Evolutionary conservation across 2,888 invertebrate species (phyloP), one percentile per base, ranked within the genome.

Genomic region (Rambutsinella grinnellia): DNA sequence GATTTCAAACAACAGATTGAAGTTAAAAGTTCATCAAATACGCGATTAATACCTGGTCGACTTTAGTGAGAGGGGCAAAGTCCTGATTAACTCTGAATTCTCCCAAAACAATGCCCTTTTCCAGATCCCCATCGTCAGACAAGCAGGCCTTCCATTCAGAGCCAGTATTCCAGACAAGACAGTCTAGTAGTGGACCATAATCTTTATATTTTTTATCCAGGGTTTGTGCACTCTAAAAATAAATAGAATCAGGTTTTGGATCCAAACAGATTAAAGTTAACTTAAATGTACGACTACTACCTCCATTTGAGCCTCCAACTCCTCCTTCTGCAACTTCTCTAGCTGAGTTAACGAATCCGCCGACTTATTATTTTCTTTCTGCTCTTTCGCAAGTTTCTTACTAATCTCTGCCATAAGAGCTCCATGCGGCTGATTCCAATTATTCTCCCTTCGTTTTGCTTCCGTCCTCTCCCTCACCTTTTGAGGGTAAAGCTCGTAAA

Each of bases 81-180:
- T 81, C 77, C 58, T 82, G 82, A 2, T 71, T 78, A 3, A 56
- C 47, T 27, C 69, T 79, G 60, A 76, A 0, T 94, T 95, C 79
- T 89, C 89, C 69, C 81, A 99, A 89, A 17, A 93, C 86, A 36
- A 92, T 89, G 56, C 94, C 94, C 0, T 90, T 88, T n/a, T 90
- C 89, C 58, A 99, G 87, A 78, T 97, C 92, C 0, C 98, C 98
- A 76, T 88, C 86, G 85, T 94, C 94, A 0, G 93, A 91, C 0
- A 94, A 44, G 47, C 75, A 72, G 10, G 70, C 76, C 54, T 68
- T 80, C 79, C 81, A 83, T 24, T 89, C 88, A 13, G 53, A 27
- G n/a, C 97, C 97, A 88, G 98, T 96, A 85, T 96, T 90, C 87
- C 95, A 99, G 27, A 98, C 90, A 62, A 99, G 90, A 88, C 97